Percentiles rank a stretch among this genome's conserved stretches.
These are phyloP conservation scores for Crypturellus tataupa DNA, from an alignment of 2,797 vertebrate genomes.

Conservation along the genomic window DNA sequence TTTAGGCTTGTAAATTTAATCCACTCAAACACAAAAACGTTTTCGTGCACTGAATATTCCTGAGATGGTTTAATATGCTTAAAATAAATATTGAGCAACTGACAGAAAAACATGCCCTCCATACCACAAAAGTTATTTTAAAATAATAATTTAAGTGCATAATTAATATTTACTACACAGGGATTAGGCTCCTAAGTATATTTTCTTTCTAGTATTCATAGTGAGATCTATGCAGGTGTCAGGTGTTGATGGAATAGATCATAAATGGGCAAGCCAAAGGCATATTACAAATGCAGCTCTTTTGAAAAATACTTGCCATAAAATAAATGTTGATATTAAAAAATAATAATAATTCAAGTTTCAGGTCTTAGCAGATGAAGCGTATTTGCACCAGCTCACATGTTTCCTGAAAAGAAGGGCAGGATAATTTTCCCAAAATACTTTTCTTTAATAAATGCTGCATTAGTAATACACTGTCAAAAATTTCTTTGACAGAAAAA, in stretches of 20 bases:
- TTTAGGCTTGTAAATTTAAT: constrained; percentile 79
- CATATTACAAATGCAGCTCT: not conserved
- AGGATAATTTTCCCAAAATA: fast-evolving
- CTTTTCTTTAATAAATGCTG: not conserved
- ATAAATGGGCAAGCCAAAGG: constrained; percentile 2
- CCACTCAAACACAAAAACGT: constrained; percentile 74
- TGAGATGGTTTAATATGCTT: constrained; percentile 75
- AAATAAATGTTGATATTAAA: not conserved
- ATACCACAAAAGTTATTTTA: constrained; percentile 75
- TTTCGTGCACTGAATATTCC: constrained; percentile 81
- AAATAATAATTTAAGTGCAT: constrained; percentile 73
- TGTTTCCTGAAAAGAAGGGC: not conserved
- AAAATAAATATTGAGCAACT: constrained; percentile 81
- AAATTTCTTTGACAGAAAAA: not conserved
- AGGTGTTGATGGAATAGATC: constrained; percentile 11
- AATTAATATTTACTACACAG: constrained; percentile 77
- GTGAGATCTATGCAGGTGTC: constrained; percentile 22
- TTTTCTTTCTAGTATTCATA: constrained; percentile 64
- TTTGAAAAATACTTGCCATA: not conserved
- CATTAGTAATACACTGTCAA: fast-evolving
- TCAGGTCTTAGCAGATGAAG: not conserved
- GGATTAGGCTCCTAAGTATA: constrained; percentile 71
- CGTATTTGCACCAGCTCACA: not conserved
- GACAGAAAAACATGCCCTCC: constrained; percentile 71
- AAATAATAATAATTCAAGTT: not conserved